A percentile compares a stretch with the other conserved stretches of the same genome.
These are phyloP conservation scores for Epinephelus malabaricus DNA, from an alignment of 2,797 vertebrate genomes.

Conservation along the genomic window DNA sequence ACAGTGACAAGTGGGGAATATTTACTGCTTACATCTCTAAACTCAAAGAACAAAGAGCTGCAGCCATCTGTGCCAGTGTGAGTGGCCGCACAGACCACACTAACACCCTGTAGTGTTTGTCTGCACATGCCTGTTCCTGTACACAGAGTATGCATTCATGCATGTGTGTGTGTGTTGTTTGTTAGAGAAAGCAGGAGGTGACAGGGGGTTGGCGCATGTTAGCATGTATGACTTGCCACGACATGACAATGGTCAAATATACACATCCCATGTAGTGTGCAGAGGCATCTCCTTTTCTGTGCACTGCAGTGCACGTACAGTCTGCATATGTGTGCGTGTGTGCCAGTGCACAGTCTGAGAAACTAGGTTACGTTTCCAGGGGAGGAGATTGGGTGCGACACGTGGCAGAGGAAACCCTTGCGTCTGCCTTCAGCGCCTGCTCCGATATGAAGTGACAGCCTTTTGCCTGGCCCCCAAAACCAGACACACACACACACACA, in stretches of 20 bases:
- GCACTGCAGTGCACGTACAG: neutral
- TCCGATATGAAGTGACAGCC: slow-evolving; percentile 67
- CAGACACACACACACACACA: slow-evolving; percentile 26
- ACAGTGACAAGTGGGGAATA: neutral
- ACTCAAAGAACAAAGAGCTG: slow-evolving; percentile 44
- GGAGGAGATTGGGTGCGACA: slow-evolving; percentile 73
- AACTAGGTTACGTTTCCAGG: slow-evolving; percentile 77
- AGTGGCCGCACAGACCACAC: slow-evolving; percentile 15
- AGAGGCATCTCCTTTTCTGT: neutral
- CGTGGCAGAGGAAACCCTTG: slow-evolving; percentile 68
- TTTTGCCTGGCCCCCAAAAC: slow-evolving; percentile 34
- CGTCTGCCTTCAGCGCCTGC: slow-evolving; percentile 47
- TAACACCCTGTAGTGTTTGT: slow-evolving; percentile 12
- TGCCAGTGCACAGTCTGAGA: slow-evolving; percentile 26
- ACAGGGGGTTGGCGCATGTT: neutral
- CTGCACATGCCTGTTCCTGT: slow-evolving; percentile 22
- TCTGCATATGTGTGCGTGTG: slow-evolving; percentile 14
- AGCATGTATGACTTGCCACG: neutral
- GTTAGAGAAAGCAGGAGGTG: neutral
- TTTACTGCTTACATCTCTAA: slow-evolving; percentile 6
- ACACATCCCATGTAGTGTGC: slow-evolving; percentile 9
- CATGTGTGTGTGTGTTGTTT: neutral
- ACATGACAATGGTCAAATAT: neutral
- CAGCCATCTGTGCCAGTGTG: slow-evolving; percentile 27
- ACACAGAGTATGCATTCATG: slow-evolving; percentile 13